These are phyloP conservation scores for Isurus oxyrinchus DNA, from an alignment of 2,113 vertebrate genomes.

Conservation along the genomic window DNA sequence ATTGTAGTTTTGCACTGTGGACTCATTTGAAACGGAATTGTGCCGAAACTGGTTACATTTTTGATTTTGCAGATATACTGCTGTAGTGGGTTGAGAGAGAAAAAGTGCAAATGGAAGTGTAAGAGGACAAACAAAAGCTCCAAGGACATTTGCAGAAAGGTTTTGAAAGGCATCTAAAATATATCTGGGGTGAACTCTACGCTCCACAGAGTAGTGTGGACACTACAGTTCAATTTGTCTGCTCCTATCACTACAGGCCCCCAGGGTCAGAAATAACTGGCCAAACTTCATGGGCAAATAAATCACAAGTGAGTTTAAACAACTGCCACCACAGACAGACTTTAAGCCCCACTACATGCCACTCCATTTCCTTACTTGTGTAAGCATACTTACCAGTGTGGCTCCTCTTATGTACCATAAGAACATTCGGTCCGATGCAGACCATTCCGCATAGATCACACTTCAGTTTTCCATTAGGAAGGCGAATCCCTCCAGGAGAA, in stretches of 20 bases:
- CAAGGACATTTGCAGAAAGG: neutral
- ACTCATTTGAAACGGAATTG: neutral
- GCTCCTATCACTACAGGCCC: neutral
- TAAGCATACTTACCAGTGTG: conserved; percentile 76
- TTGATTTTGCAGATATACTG: neutral
- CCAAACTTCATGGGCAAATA: neutral
- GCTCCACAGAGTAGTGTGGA: neutral
- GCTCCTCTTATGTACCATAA: conserved; percentile 96
- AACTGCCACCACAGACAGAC: conserved; percentile 25
- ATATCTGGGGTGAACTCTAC: neutral
- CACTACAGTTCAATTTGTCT: neutral
- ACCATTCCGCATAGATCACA: conserved; percentile 94
- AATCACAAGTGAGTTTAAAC: neutral
- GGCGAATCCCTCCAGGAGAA: conserved; percentile 79
- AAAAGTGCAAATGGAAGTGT: neutral
- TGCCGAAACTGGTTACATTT: neutral
- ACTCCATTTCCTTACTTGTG: conserved; percentile 32
- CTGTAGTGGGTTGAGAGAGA: neutral
- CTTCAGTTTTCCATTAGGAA: conserved; percentile 88
- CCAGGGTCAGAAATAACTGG: neutral
- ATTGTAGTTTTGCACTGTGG: neutral
- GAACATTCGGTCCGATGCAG: conserved; percentile 92
- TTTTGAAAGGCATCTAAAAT: conserved; percentile 15
- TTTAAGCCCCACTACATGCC: conserved; percentile 25
- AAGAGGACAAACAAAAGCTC: neutral